Percentiles rank a stretch among this genome's conserved stretches.
phyloP scores from a whole-genome alignment of 2,113 vertebrate species.

The Rhynchomys soricoides region DNA sequence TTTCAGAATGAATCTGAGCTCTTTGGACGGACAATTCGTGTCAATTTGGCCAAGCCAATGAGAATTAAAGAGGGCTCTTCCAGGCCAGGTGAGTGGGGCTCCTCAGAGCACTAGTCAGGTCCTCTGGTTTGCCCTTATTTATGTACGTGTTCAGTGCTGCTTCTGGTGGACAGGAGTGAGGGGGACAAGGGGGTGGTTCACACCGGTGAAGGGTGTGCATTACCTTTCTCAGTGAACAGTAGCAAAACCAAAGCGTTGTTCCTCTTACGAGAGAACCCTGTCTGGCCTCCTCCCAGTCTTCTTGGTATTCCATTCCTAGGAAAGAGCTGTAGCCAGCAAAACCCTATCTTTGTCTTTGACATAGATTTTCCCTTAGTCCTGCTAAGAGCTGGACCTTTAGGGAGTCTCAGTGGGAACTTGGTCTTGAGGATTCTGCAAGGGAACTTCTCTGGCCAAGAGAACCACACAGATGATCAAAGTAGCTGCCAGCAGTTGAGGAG shows the following conservation, averaged over 20 bases:
- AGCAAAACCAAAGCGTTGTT: background rate
- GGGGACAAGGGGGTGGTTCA: background rate
- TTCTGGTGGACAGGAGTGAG: background rate
- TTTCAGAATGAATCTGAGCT: slow-evolving; percentile 96
- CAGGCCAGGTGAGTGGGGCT: slow-evolving; percentile 89
- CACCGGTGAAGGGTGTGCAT: accelerated
- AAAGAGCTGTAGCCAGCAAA: background rate
- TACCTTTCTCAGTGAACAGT: background rate
- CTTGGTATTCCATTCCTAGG: background rate
- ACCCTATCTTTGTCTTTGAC: background rate
- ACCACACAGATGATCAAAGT: background rate
- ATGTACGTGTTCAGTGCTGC: background rate
- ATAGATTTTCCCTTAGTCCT: background rate
- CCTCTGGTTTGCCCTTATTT: background rate
- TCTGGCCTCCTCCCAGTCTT: background rate
- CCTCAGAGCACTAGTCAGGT: background rate
- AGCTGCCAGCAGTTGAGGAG: background rate
- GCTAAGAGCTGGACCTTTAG: background rate
- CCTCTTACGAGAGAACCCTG: background rate
- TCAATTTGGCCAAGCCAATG: slow-evolving; percentile 98
- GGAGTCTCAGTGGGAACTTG: background rate
- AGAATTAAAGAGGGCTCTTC: slow-evolving; percentile 98
- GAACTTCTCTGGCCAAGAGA: background rate
- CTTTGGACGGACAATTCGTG: slow-evolving; percentile 95
- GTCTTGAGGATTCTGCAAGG: background rate